Conservation (phyloP, 2,797 vertebrate genomes). For the Oreochromis mossambicus region DNA sequence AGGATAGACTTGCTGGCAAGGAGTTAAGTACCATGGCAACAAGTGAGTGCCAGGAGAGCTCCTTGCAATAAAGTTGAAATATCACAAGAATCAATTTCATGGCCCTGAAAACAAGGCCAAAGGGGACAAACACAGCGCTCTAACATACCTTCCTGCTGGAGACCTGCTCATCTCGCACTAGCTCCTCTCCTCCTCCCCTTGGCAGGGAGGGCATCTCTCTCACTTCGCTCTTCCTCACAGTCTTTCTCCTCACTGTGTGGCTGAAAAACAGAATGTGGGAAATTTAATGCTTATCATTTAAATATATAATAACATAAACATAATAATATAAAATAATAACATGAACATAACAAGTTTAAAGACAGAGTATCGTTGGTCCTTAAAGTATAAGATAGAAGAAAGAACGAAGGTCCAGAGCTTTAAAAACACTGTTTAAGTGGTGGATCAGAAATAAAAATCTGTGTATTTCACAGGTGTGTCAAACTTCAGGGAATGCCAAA, state of each 20-base stretch:
- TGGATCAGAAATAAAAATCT: not conserved
- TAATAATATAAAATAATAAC: no score
- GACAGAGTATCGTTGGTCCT: not conserved
- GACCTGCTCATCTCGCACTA: constrained; percentile 88
- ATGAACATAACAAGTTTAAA: not conserved
- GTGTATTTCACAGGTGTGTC: not conserved
- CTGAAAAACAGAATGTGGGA: constrained; percentile 58
- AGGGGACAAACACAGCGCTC: not conserved
- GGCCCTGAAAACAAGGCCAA: not conserved
- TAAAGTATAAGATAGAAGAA: not conserved
- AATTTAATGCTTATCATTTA: not conserved
- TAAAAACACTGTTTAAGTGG: not conserved
- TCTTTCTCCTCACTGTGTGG: constrained; percentile 92
- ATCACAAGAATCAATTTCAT: not conserved
- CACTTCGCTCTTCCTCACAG: constrained; percentile 87
- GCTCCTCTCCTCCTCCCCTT: constrained; percentile 80
- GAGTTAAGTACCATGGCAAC: constrained; percentile 37
- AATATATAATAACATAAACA: not conserved
- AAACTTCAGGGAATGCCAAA: not conserved
- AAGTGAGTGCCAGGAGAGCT: constrained; percentile 1
- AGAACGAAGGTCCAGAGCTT: not conserved
- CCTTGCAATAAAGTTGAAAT: not conserved
- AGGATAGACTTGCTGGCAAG: not conserved
- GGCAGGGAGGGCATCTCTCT: constrained; percentile 91
- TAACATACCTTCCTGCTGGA: constrained; percentile 86